Evolutionary conservation across 2,113 vertebrate species (phyloP), one percentile per base, ranked within the genome.

Genomic region (Orientallactaga bullata): DNA sequence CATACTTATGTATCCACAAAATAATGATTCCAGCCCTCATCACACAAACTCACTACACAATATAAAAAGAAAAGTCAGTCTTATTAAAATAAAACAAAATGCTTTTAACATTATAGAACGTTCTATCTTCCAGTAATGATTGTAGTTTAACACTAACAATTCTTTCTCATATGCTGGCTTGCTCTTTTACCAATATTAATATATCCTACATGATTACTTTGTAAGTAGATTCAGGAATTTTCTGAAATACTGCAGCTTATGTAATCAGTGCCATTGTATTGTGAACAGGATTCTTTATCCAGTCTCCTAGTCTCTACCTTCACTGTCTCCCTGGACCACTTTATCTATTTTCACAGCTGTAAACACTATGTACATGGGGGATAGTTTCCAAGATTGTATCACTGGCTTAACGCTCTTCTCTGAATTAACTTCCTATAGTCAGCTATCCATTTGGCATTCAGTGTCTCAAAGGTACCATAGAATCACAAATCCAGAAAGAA

Each of bases 51-150:
- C 16, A 15, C 32, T 94, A 65, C 78, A 81, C 93, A 95, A 88
- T 79, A 63, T 23, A 92, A 88, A 85, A 74, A 55, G 63, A 28
- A 77, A 71, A 60, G 60, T 24, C 18, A 61, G 26, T 77, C 37
- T 79, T 84, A 78, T 77, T 74, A 78, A 95, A 96, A 63, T 23
- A 85, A 92, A 94, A 26, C 16, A 74, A 78, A 73, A 83, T 20
- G 1, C 0, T 39, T 90, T 73, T 80, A 26, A 24, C 18, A 32
- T 69, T 76, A 89, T 42, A 78, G 39, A 58, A 5, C 21, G 88
- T 89, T 89, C 23, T 80, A 16, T 68, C 26, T 91, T 89, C 42
- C 23, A 28, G 16, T 60, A 3, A 77, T 5, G 28, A 76, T 5
- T 89, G 58, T 5, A 2, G 42, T 83, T 82, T 85, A 72, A 85